Conservation (phyloP, 30 jellyfish, hydroid and myxozoan species). For the Phacellophora camtschatica region DNA sequence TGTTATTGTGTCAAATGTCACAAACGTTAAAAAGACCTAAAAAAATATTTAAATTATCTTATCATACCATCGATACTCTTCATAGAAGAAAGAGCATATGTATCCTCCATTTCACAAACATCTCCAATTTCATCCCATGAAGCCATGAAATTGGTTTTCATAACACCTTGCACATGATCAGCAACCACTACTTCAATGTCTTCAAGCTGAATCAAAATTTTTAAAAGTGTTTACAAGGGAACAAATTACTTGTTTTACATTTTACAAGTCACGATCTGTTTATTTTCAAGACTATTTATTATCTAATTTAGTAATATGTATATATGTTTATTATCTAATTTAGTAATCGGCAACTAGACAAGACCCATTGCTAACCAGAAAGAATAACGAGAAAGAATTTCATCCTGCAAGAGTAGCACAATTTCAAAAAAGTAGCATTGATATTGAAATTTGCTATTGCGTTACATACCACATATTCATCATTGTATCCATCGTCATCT, state of each 20-base stretch:
- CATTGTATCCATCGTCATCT: constrained; percentile 99
- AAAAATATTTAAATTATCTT: not conserved
- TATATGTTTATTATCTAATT: too few species aligned
- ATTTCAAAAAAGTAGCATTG: too few species aligned
- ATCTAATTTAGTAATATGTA: too few species aligned
- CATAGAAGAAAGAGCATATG: constrained; percentile 86
- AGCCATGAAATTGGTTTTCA: constrained; percentile 94
- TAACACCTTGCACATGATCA: constrained; percentile 96
- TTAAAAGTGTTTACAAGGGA: not conserved
- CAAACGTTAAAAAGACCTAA: too few species aligned
- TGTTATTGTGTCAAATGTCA: too few species aligned
- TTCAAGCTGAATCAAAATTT: constrained; percentile 67
- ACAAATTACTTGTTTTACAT: not conserved
- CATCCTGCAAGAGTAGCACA: too few species aligned
- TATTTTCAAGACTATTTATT: too few species aligned
- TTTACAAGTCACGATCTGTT: too few species aligned
- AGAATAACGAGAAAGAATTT: too few species aligned
- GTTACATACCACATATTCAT: constrained; percentile 96
- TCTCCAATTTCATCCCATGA: constrained; percentile 99
- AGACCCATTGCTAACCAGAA: too few species aligned
- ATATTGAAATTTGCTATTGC: too few species aligned
- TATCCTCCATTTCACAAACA: constrained; percentile 88
- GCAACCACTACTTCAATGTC: constrained; percentile 95
- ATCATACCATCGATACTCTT: constrained; percentile 82
- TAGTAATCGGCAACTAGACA: too few species aligned